Conservation (phyloP, 2,113 vertebrate genomes). For the Anarhynchus alexandrinus region DNA sequence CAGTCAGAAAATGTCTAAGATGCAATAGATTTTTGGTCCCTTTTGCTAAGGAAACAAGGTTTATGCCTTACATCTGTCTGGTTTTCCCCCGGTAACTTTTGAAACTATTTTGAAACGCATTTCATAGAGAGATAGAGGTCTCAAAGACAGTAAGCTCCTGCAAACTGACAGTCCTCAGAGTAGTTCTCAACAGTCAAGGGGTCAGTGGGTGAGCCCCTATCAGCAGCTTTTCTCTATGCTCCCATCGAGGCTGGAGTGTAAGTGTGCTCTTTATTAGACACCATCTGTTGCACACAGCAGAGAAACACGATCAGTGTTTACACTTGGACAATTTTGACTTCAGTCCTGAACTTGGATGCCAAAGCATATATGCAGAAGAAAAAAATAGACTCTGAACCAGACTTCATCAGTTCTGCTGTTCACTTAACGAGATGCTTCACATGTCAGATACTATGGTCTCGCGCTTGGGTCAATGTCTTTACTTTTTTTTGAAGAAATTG, state of each 20-base stretch:
- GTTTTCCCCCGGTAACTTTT: neutral
- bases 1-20: neutral
- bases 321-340: neutral
- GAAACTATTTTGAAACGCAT: neutral
- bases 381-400: neutral
- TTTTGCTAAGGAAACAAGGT: neutral
- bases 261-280: neutral
- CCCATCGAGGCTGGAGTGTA: neutral
- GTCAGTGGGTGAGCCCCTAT: neutral
- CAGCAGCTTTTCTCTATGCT: neutral
- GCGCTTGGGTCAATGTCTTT: neutral
- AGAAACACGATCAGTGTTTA: neutral
- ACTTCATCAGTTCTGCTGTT: neutral
- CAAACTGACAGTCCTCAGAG: neutral
- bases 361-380: neutral
- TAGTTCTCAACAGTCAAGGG: neutral
- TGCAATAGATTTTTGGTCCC: neutral
- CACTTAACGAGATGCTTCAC: rapidly evolving
- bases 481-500: neutral
- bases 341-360: neutral
- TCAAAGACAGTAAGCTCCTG: neutral
- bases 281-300: neutral
- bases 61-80: neutral
- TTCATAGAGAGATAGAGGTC: neutral
- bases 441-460: neutral